Evolutionary conservation across 2,113 vertebrate genomes (phyloP), one percentile per base, ranked within the genome.

Genomic region (Asarcornis scutulata): DNA sequence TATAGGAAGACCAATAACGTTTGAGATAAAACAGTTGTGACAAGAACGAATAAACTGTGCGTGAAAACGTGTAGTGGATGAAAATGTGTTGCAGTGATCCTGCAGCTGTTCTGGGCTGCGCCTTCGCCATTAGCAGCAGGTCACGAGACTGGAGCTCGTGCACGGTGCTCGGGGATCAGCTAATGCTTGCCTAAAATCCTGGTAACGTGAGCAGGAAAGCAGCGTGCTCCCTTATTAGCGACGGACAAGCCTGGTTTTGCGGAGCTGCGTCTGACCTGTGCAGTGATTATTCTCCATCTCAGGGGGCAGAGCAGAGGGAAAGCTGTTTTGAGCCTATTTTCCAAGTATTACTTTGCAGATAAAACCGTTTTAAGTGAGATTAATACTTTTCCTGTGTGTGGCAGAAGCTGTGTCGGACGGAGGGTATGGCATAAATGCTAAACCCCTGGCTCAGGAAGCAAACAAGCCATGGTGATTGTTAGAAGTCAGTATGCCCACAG

Each of bases 391-490:
- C 60, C 46, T 63, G 36, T 3, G 3, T 94, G 95, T 48, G 75
- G 67, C 42, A 58, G 93, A 80, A 90, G 86, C 69, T 67, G 15
- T 27, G 67, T 71, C 63, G 79, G 78, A 86, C 27, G 32, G 83
- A 71, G 77, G 66, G 36, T 64, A 17, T 56, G 58, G 71, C 71
- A 59, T 94, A 88, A 95, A 95, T 63, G 63, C 63, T 52, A 81
- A 97, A 93, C 88, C 76, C 94, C 88, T 74, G 36, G 94, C 91
- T 91, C 92, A 77, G 81, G 95, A 95, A 91, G 73, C 97, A 95
- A 89, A 95, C 95, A 95, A 85, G 88, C 92, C 96, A 34, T 58
- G 78, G 85, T 88, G 67, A 85, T 95, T 74, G 69, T 89, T 86
- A 82, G 77, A 94, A 73, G 85, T 83, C 71, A 4, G 42, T 78